These are phyloP conservation scores for Eustalomyia histrio DNA, from an alignment of 2,888 invertebrate genomes.

Conservation along the genomic window DNA sequence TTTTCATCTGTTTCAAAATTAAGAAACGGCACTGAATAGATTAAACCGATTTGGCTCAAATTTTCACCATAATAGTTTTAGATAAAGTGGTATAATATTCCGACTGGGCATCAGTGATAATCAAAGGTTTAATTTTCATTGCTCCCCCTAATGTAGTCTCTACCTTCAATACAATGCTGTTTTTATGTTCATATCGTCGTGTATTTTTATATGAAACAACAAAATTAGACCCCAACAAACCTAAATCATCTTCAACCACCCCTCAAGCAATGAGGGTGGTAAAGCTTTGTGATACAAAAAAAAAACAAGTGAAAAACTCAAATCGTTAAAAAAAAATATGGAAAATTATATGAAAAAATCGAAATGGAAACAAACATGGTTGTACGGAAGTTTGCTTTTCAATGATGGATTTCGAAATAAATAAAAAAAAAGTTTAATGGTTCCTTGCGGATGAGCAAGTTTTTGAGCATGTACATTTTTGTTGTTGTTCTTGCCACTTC, in stretches of 20 bases:
- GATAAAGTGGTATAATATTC: too few species aligned
- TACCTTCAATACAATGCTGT: not conserved
- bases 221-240: conserved; percentile 4
- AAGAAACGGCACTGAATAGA: too few species aligned
- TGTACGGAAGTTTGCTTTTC: conserved; percentile 66
- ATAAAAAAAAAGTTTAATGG: conserved; percentile 76
- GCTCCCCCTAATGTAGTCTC: too few species aligned
- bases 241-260: conserved; percentile 46
- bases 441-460: conserved; percentile 76
- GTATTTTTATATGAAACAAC: not conserved
- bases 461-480: conserved; percentile 69
- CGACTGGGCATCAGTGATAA: too few species aligned
- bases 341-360: conserved; percentile 61
- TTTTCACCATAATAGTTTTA: too few species aligned
- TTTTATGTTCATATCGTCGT: not conserved
- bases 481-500: conserved; percentile 13
- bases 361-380: conserved; percentile 69
- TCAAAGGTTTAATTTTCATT: too few species aligned
- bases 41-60: too few species aligned
- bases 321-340: conserved; percentile 61
- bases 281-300: conserved; percentile 63
- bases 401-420: conserved; percentile 63
- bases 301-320: conserved; percentile 58
- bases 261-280: conserved; percentile 63
- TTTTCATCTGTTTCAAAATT: too few species aligned